A percentile compares a stretch with the other conserved stretches of the same genome.
These are phyloP conservation scores for Anseranas semipalmata DNA, from an alignment of 2,113 vertebrate species.

Conservation along the genomic window DNA sequence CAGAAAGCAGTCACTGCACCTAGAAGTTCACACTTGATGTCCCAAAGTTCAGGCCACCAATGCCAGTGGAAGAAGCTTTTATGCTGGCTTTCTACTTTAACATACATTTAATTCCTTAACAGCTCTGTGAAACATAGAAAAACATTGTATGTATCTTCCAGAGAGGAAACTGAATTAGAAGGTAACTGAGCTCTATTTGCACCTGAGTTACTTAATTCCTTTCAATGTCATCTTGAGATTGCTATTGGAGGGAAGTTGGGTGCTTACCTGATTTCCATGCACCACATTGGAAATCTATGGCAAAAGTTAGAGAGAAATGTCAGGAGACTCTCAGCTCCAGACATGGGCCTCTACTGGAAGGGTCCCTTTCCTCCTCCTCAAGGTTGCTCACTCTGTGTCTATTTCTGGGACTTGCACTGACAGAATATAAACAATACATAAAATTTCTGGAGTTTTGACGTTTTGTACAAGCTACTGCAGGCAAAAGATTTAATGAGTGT, in stretches of 20 bases:
- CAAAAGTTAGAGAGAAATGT: neutral
- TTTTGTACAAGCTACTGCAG: neutral
- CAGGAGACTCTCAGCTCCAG: neutral
- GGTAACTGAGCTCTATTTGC: accelerated
- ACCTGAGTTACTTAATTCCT: neutral
- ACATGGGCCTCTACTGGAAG: neutral
- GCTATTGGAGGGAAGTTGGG: neutral
- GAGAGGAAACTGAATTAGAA: neutral
- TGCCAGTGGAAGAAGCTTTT: neutral
- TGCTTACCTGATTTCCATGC: neutral
- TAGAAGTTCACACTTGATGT: neutral
- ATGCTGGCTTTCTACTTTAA: neutral
- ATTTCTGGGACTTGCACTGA: neutral
- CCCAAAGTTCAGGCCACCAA: neutral
- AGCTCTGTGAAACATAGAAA: neutral
- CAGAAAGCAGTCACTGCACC: neutral
- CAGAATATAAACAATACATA: neutral
- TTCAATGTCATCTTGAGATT: neutral
- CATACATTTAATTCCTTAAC: neutral
- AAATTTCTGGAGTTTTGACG: neutral
- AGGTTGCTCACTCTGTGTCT: neutral
- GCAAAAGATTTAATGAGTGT: neutral
- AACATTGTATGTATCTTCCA: neutral
- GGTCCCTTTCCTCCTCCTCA: neutral
- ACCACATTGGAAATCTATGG: neutral